These are phyloP conservation scores for Cardinalis cardinalis DNA, from an alignment of 2,113 vertebrate genomes.

Conservation along the genomic window DNA sequence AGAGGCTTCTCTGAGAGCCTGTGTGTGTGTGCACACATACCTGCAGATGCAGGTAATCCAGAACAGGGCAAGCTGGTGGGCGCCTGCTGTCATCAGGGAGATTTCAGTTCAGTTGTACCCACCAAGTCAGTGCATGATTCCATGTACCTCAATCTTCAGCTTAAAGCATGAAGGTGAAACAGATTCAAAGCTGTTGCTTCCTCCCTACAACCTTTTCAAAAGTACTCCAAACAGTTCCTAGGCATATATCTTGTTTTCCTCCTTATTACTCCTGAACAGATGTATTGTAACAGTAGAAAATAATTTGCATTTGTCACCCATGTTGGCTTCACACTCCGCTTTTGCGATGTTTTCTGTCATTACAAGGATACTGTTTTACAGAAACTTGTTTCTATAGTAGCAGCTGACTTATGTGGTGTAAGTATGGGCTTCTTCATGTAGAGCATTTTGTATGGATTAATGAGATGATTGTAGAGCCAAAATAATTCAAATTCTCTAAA, in stretches of 20 bases:
- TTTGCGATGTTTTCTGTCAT: background rate
- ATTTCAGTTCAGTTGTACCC: background rate
- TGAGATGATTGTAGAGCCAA: background rate
- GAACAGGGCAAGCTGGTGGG: background rate
- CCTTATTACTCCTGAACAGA: background rate
- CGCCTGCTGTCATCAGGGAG: background rate
- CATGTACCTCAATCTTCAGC: background rate
- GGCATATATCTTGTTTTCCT: background rate
- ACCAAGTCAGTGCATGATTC: background rate
- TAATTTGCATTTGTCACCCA: background rate
- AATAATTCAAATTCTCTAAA: background rate
- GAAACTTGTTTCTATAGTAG: background rate
- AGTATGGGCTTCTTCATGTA: background rate
- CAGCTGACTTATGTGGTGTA: background rate
- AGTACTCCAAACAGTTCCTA: background rate
- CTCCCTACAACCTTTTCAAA: background rate
- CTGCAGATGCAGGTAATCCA: rapidly evolving
- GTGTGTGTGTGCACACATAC: background rate
- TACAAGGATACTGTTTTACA: background rate
- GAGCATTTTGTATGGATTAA: background rate
- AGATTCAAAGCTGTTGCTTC: background rate
- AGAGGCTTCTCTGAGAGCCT: background rate
- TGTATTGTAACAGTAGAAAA: background rate
- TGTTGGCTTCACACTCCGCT: background rate
- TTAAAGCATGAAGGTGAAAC: background rate